A percentile compares a stretch with the other conserved stretches of the same genome.
phyloP scores from a whole-genome alignment of 2,113 vertebrate species.

The Myocastor coypus region DNA sequence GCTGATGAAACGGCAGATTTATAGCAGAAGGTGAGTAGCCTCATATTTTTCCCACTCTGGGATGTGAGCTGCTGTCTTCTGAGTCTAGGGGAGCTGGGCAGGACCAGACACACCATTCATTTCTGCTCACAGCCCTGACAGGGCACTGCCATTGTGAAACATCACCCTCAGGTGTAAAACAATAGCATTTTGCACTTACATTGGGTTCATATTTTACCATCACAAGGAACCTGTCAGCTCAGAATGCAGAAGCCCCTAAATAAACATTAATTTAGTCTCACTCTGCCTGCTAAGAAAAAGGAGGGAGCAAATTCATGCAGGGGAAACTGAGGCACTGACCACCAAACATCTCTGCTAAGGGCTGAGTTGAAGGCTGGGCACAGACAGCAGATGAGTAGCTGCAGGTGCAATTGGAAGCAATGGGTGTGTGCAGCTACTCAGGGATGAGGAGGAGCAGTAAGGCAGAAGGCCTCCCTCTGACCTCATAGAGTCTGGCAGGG shows the following conservation, averaged over 20 bases:
- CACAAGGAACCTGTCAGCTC: slow-evolving; percentile 74
- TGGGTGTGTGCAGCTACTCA: background rate
- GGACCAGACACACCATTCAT: slow-evolving; percentile 69
- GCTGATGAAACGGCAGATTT: slow-evolving; percentile 7
- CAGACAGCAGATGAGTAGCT: background rate
- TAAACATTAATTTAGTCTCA: slow-evolving; percentile 72
- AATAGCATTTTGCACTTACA: slow-evolving; percentile 76
- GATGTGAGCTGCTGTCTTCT: background rate
- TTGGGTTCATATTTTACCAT: slow-evolving; percentile 69
- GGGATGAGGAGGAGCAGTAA: background rate
- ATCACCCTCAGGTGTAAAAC: slow-evolving; percentile 78
- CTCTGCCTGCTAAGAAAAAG: slow-evolving; percentile 38
- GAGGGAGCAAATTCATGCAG: background rate
- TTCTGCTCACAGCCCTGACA: slow-evolving; percentile 37
- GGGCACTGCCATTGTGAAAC: slow-evolving; percentile 16
- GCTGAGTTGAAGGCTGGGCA: background rate
- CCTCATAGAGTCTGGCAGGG: background rate
- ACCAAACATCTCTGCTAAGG: background rate
- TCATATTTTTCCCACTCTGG: background rate
- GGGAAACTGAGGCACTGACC: slow-evolving; percentile 73
- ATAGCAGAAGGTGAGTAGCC: slow-evolving; percentile 52
- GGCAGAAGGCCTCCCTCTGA: background rate
- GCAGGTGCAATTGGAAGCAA: background rate
- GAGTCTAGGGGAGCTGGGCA: background rate
- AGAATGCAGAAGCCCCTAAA: slow-evolving; percentile 62